Conservation (phyloP, 2,113 vertebrate species). For the Jacana jacana region DNA sequence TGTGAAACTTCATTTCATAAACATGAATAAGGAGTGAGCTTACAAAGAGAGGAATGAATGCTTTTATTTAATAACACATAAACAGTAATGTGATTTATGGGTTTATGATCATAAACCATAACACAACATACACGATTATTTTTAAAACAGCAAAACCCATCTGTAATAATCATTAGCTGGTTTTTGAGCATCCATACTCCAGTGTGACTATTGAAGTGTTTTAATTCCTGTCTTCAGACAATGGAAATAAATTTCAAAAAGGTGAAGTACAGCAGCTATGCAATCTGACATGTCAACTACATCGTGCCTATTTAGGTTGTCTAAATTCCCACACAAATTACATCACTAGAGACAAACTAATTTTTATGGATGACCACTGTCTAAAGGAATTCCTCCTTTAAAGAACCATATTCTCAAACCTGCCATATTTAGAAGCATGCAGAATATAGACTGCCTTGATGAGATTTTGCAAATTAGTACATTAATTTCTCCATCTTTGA, state of each 20-base stretch:
- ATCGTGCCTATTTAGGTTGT: neutral
- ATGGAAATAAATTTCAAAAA: neutral
- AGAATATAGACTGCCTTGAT: neutral
- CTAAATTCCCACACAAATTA: neutral
- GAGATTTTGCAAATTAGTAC: neutral
- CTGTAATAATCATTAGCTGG: neutral
- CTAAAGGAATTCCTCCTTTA: neutral
- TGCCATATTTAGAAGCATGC: neutral
- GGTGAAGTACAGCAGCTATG: neutral
- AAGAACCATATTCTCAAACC: neutral
- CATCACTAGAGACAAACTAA: neutral
- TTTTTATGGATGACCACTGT: neutral
- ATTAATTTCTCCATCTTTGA: neutral
- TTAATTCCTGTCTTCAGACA: neutral
- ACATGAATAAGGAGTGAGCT: neutral
- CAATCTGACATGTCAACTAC: neutral
- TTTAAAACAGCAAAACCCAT: neutral
- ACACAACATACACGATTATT: neutral
- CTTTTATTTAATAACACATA: neutral
- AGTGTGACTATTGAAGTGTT: neutral
- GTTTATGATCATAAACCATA: neutral
- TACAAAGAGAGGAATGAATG: neutral
- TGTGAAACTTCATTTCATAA: neutral
- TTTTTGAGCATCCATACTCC: neutral
- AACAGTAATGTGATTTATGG: neutral